Evolutionary conservation across 1,140 invertebrate genomes (phyloP).

Genomic region (Mizuhopecten yessoensis): DNA sequence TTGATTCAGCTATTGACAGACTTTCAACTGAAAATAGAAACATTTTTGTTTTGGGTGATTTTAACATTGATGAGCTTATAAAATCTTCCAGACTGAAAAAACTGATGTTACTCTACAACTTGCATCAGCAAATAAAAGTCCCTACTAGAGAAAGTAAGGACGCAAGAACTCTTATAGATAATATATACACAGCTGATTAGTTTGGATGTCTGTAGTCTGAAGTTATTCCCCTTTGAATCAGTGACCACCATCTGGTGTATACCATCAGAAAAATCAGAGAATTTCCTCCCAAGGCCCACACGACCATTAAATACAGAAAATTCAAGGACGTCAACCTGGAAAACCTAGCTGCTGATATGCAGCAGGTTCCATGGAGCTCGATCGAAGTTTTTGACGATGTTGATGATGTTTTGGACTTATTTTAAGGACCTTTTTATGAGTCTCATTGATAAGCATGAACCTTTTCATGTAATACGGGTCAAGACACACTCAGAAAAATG

Average conservation of each 20-base stretch:
- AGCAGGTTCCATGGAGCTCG: slow-evolving; percentile 23
- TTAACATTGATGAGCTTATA: neutral
- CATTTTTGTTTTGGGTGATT: neutral
- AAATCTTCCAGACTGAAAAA: slow-evolving; percentile 36
- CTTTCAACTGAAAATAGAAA: neutral
- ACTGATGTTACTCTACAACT: slow-evolving; percentile 8
- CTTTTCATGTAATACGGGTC: neutral
- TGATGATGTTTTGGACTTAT: neutral
- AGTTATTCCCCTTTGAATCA: slow-evolving; percentile 44
- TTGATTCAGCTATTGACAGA: neutral
- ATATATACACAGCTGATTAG: slow-evolving; percentile 46
- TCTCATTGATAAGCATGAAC: neutral
- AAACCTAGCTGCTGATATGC: slow-evolving; percentile 32
- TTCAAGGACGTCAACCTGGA: neutral
- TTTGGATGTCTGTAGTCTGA: neutral
- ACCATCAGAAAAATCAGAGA: neutral
- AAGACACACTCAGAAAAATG: neutral
- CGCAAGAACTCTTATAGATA: slow-evolving; percentile 46
- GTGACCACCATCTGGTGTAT: slow-evolving; percentile 46
- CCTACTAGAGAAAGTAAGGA: slow-evolving; percentile 31
- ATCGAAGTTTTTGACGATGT: slow-evolving; percentile 26
- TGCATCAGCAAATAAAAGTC: neutral
- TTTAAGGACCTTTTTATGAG: slow-evolving; percentile 37
- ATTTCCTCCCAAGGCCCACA: neutral
- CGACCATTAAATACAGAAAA: slow-evolving; percentile 7